phyloP scores from a whole-genome alignment of 1,140 invertebrate genomes.

The Holotrichia oblita region DNA sequence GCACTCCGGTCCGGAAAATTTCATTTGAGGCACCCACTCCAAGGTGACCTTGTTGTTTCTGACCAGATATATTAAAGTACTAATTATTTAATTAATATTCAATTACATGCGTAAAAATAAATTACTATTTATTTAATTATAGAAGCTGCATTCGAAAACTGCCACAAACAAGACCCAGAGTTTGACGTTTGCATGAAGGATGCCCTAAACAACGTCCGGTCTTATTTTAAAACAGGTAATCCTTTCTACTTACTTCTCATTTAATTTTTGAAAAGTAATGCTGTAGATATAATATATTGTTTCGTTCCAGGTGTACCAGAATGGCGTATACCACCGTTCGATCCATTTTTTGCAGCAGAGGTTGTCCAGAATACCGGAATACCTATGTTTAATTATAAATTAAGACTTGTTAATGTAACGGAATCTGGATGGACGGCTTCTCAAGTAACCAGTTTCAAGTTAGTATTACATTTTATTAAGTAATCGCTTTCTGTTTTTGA shows the following conservation, averaged over 20 bases:
- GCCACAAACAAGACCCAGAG: slow-evolving; percentile 66
- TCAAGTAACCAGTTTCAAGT: slow-evolving; percentile 78
- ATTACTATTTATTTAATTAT: slow-evolving; percentile 43
- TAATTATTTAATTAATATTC: background rate
- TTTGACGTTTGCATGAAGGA: slow-evolving; percentile 79
- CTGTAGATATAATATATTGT: background rate
- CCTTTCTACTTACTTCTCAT: slow-evolving; percentile 43
- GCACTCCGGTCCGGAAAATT: no score
- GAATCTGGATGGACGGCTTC: slow-evolving; percentile 81
- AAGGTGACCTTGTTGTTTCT: no score
- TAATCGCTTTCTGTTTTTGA: no score
- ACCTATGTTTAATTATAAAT: slow-evolving; percentile 71
- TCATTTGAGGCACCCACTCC: no score
- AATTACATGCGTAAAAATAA: background rate
- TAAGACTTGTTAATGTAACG: slow-evolving; percentile 76
- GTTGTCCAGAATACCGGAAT: slow-evolving; percentile 71
- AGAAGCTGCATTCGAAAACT: slow-evolving; percentile 65
- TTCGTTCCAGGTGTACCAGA: slow-evolving; percentile 71
- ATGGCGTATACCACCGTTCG: slow-evolving; percentile 76
- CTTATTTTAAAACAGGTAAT: slow-evolving; percentile 76
- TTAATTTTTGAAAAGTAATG: background rate
- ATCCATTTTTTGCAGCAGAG: slow-evolving; percentile 77
- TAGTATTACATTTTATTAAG: slow-evolving; percentile 42
- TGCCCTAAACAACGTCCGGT: slow-evolving; percentile 75
- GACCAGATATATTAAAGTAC: background rate